These are phyloP conservation scores for Lasius fuliginosus DNA, from an alignment of 2,888 invertebrate species.

Conservation along the genomic window DNA sequence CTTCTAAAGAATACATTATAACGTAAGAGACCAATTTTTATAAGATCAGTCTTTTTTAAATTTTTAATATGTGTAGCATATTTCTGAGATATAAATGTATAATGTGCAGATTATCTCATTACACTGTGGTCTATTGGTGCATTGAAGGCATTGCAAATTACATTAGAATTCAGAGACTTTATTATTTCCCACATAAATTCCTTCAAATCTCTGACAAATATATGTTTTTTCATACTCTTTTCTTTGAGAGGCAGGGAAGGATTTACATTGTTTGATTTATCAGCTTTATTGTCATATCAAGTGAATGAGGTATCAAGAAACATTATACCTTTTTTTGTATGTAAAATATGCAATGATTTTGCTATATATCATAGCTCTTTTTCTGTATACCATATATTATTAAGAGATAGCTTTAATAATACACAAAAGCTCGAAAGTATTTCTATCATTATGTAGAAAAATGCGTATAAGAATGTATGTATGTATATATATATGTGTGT, in stretches of 20 bases:
- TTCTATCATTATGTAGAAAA: slow-evolving; percentile 5
- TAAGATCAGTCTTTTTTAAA: background rate
- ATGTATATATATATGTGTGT: background rate
- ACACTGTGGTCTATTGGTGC: background rate
- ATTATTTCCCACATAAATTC: background rate
- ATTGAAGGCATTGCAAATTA: slow-evolving; percentile 18
- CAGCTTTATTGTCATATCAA: slow-evolving; percentile 19
- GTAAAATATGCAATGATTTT: slow-evolving; percentile 1
- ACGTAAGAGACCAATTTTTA: slow-evolving; percentile 7
- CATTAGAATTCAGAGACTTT: background rate
- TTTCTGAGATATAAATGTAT: slow-evolving; percentile 7
- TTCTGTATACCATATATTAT: background rate
- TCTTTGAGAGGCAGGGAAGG: background rate
- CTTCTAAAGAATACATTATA: slow-evolving; percentile 19
- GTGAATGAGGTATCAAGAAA: background rate
- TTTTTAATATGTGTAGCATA: background rate
- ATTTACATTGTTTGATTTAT: slow-evolving; percentile 11
- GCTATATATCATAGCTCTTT: background rate
- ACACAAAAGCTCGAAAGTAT: background rate
- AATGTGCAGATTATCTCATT: slow-evolving; percentile 17
- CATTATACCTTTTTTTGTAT: slow-evolving; percentile 15
- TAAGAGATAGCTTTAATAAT: slow-evolving; percentile 4
- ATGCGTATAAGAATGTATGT: background rate
- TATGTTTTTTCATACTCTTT: background rate
- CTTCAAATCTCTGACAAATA: background rate